phyloP scores from a whole-genome alignment of 2,113 vertebrate species.

The Pangasianodon gigas region DNA sequence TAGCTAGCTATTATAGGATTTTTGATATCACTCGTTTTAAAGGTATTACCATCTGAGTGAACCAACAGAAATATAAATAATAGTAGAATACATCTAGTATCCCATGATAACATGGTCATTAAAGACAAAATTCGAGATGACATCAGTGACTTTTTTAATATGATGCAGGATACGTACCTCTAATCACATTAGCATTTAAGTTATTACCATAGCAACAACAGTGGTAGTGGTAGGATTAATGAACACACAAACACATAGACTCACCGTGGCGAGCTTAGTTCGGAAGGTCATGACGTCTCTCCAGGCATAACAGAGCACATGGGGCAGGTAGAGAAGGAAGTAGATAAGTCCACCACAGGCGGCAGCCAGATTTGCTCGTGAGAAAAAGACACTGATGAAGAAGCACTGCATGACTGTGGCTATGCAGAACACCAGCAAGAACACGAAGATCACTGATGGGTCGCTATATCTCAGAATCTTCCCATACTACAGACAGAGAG shows the following conservation, averaged over 20 bases:
- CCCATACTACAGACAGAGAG: constrained; percentile 76
- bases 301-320: constrained; percentile 90
- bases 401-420: constrained; percentile 94
- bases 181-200: not conserved
- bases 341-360: constrained; percentile 96
- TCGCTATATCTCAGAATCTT: constrained; percentile 93
- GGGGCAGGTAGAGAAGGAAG: constrained; percentile 92
- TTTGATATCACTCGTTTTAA: not conserved
- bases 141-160: not conserved
- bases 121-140: not conserved
- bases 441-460: constrained; percentile 89
- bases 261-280: constrained; percentile 85
- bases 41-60: not conserved
- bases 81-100: not conserved
- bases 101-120: not conserved
- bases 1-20: not conserved
- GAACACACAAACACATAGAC: constrained; percentile 46
- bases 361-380: constrained; percentile 91
- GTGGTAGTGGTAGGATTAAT: not conserved
- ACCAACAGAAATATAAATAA: not conserved
- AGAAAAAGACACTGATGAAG: constrained; percentile 95
- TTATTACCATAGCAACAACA: constrained; percentile 4
- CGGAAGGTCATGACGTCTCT: constrained; percentile 85
- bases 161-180: not conserved
- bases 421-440: constrained; percentile 86